phyloP scores from a whole-genome alignment of 2,888 invertebrate species.

The Thereva nobilitata region DNA sequence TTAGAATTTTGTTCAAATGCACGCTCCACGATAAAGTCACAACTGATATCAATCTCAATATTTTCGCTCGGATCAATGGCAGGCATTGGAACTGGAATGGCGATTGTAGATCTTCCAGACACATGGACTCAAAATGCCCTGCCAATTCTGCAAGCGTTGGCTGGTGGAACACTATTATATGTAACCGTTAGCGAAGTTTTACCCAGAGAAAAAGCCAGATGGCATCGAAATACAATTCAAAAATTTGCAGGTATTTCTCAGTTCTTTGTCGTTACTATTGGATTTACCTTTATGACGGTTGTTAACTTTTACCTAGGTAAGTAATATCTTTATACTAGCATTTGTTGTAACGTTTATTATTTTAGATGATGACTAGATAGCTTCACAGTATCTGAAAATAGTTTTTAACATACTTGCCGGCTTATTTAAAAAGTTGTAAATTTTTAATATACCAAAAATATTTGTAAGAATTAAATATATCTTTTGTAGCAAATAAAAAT shows the following conservation, averaged over 20 bases:
- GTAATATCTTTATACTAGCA: neutral
- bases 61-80: conserved; percentile 71
- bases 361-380: conserved; percentile 11
- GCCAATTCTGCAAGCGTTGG: conserved; percentile 70
- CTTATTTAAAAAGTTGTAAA: no score
- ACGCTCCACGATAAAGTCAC: conserved; percentile 51
- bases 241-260: conserved; percentile 67
- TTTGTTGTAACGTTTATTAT: conserved; percentile 3
- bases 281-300: conserved; percentile 69
- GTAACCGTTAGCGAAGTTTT: conserved; percentile 78
- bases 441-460: no score
- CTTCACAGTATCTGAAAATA: neutral
- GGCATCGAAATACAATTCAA: conserved; percentile 64
- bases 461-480: no score
- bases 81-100: conserved; percentile 71
- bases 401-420: no score
- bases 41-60: conserved; percentile 65
- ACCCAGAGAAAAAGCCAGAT: conserved; percentile 74
- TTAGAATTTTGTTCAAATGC: conserved; percentile 69
- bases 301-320: conserved; percentile 64
- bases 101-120: conserved; percentile 61
- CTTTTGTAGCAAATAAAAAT: no score
- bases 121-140: conserved; percentile 59
- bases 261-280: conserved; percentile 63
- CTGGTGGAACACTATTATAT: conserved; percentile 77